Percentiles rank a stretch among this genome's conserved stretches.
These are phyloP conservation scores for Columba livia DNA, from an alignment of 2,113 vertebrate genomes.

Conservation along the genomic window DNA sequence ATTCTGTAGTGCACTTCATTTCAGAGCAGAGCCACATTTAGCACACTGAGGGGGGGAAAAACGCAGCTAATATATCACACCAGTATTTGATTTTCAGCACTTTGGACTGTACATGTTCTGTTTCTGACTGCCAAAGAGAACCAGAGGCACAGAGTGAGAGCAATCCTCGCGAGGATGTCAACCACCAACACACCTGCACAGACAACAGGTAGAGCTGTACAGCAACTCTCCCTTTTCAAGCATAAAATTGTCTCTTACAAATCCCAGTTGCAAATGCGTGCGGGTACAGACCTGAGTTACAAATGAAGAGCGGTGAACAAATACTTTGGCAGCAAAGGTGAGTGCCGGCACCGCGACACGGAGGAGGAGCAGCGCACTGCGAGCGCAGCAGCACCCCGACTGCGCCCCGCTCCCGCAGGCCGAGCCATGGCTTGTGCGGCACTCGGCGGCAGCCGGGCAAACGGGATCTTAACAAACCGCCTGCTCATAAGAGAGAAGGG, in stretches of 20 bases:
- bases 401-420: not conserved
- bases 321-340: constrained; percentile 11
- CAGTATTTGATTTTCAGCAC: constrained; percentile 55
- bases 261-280: not conserved
- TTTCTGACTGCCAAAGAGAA: constrained; percentile 43
- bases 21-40: constrained; percentile 62
- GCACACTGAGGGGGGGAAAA: not conserved
- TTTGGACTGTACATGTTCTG: not conserved
- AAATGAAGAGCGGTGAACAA: not conserved
- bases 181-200: constrained; percentile 7
- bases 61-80: constrained; percentile 19
- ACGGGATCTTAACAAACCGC: not conserved
- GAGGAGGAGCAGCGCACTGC: not conserved
- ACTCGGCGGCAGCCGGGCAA: not conserved
- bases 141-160: not conserved
- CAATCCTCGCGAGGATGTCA: not conserved
- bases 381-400: not conserved
- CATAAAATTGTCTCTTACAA: constrained; percentile 59
- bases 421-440: not conserved
- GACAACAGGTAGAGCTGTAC: constrained; percentile 55
- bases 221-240: constrained; percentile 38
- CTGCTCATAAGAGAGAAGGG: not conserved
- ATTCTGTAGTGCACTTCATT: constrained; percentile 54
- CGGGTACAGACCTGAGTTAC: constrained; percentile 9
- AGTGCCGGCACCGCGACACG: not conserved